Evolutionary conservation across 2,888 invertebrate species (phyloP).

Genomic region (Agrilus mali): DNA sequence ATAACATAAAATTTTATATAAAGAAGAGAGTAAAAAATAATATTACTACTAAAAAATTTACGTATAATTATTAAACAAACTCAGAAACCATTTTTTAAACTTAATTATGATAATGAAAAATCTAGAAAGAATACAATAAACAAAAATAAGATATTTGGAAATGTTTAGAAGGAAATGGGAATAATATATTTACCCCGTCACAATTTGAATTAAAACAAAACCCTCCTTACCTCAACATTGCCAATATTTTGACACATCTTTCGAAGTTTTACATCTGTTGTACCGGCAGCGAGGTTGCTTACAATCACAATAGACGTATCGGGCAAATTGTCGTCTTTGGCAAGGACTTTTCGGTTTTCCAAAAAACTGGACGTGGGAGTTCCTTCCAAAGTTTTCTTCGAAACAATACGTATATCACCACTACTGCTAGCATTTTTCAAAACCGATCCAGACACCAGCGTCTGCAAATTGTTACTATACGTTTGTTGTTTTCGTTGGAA

Average conservation of each 20-base stretch:
- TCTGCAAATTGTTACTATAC: background rate
- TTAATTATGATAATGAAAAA: background rate
- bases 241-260: conserved; percentile 38
- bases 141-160: no score
- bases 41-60: no score
- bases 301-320: conserved; percentile 34
- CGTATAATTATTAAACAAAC: no score
- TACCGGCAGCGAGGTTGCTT: conserved; percentile 38
- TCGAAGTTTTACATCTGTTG: conserved; percentile 35
- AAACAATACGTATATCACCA: conserved; percentile 4
- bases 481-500: background rate
- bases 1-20: no score
- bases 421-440: no score
- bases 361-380: conserved; percentile 12
- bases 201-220: conserved; percentile 1
- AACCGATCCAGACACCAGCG: no score
- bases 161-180: background rate
- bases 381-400: conserved; percentile 1
- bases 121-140: no score
- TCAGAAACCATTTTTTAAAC: no score
- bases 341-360: conserved; percentile 21
- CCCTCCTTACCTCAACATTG: conserved; percentile 34
- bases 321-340: conserved; percentile 19
- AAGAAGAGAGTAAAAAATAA: no score
- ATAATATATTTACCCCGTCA: conserved; percentile 3